Conservation (phyloP, 2,888 invertebrate genomes). For the Fragum whitleyi region DNA sequence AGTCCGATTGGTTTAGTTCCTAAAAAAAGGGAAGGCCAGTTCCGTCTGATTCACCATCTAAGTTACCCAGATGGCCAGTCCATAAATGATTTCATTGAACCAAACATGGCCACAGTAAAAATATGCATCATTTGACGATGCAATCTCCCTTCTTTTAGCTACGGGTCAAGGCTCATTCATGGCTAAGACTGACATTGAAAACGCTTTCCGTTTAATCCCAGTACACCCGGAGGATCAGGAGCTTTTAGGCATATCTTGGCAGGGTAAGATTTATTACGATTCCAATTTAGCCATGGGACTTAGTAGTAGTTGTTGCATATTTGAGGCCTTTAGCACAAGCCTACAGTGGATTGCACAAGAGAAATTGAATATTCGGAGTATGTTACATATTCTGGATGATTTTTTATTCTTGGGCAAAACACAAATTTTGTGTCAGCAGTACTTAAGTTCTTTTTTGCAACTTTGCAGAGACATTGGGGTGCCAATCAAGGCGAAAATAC, state of each 20-base stretch:
- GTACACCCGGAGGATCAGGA: slow-evolving; percentile 42
- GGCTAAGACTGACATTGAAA: slow-evolving; percentile 42
- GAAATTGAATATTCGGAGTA: too few relatives aligned
- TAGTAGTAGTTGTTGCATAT: slow-evolving; percentile 32
- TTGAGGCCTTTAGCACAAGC: slow-evolving; percentile 46
- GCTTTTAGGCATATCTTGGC: slow-evolving; percentile 42
- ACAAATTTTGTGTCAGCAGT: not conserved
- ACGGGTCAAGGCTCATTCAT: slow-evolving; percentile 28
- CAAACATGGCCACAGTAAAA: slow-evolving; percentile 29
- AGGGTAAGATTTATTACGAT: too few relatives aligned
- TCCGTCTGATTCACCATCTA: too few relatives aligned
- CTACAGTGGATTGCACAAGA: slow-evolving; percentile 24
- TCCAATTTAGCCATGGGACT: too few relatives aligned
- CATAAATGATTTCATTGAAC: too few relatives aligned
- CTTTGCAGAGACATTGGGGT: slow-evolving; percentile 19
- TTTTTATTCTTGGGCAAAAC: slow-evolving; percentile 33
- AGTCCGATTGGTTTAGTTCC: too few relatives aligned
- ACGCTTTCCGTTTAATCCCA: too few relatives aligned
- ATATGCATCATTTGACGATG: slow-evolving; percentile 45
- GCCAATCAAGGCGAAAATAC: slow-evolving; percentile 37
- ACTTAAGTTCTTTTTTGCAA: slow-evolving; percentile 14
- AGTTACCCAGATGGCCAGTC: too few relatives aligned
- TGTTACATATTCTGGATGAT: too few relatives aligned
- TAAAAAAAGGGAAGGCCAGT: too few relatives aligned
- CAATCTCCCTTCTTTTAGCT: slow-evolving; percentile 5